Conservation (phyloP, 2,888 invertebrate genomes). For the Isoperla grammatica region DNA sequence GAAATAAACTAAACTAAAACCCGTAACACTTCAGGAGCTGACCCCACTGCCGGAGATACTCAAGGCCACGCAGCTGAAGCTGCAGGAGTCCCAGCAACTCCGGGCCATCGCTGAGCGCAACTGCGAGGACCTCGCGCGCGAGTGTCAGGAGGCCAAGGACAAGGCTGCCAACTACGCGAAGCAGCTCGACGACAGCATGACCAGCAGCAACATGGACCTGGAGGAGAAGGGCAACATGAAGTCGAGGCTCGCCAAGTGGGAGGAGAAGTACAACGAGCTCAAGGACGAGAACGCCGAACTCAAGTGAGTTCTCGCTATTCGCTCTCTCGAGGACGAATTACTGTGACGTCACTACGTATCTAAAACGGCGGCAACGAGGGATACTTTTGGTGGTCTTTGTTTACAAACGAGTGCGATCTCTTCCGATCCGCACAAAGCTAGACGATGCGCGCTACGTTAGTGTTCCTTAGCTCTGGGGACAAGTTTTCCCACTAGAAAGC, state of each 20-base stretch:
- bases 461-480: too few species aligned
- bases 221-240: conserved; percentile 7
- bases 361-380: too few species aligned
- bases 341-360: neutral
- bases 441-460: too few species aligned
- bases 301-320: conserved; percentile 31
- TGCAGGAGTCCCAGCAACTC: conserved; percentile 63
- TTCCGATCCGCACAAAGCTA: too few species aligned
- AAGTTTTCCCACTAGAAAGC: too few species aligned
- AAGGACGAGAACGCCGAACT: conserved; percentile 39
- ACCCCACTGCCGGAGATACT: conserved; percentile 63
- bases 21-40: too few species aligned
- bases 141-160: conserved; percentile 56
- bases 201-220: neutral
- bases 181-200: conserved; percentile 4
- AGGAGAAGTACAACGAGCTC: conserved; percentile 45
- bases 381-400: too few species aligned
- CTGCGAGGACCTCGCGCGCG: conserved; percentile 58
- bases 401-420: too few species aligned
- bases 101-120: conserved; percentile 61
- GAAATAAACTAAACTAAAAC: too few species aligned
- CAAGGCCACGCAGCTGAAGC: conserved; percentile 59
- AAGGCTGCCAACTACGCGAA: conserved; percentile 43
- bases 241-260: conserved; percentile 27
- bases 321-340: too few species aligned